Conservation (phyloP, 2,888 invertebrate species). For the Andricus curvator region DNA sequence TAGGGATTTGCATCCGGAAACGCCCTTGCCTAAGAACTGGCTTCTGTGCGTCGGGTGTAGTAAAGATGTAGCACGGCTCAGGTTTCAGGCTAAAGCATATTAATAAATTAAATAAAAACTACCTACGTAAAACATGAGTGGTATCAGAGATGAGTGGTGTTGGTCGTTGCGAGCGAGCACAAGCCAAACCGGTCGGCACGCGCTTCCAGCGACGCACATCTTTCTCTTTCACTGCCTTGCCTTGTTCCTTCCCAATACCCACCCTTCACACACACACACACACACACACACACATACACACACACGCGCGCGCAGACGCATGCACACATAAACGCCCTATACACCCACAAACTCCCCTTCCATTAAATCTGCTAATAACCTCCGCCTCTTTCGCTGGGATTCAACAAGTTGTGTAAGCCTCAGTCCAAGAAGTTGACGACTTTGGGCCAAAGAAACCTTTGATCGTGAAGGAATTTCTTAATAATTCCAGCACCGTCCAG, state of each 20-base stretch:
- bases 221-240: conserved; percentile 47
- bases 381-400: conserved; percentile 49
- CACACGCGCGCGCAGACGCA: no score
- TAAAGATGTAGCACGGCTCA: conserved; percentile 5
- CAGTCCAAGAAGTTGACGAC: no score
- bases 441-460: no score
- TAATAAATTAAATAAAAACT: conserved; percentile 63
- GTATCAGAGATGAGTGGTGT: conserved; percentile 51
- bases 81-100: conserved; percentile 8
- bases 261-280: neutral
- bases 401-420: conserved; percentile 57
- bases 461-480: no score
- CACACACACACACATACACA: no score
- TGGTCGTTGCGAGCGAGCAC: conserved; percentile 64
- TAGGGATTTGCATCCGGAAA: no score
- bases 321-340: no score
- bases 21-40: neutral
- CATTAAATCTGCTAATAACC: conserved; percentile 62
- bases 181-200: conserved; percentile 74
- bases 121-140: conserved; percentile 48
- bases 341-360: conserved; percentile 45
- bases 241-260: conserved; percentile 31
- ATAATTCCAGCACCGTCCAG: no score
- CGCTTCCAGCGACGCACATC: conserved; percentile 40
- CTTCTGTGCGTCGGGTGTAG: conserved; percentile 3